A percentile compares a stretch with the other conserved stretches of the same genome.
These are phyloP conservation scores for Motacilla alba DNA, from an alignment of 2,113 vertebrate species.

Conservation along the genomic window DNA sequence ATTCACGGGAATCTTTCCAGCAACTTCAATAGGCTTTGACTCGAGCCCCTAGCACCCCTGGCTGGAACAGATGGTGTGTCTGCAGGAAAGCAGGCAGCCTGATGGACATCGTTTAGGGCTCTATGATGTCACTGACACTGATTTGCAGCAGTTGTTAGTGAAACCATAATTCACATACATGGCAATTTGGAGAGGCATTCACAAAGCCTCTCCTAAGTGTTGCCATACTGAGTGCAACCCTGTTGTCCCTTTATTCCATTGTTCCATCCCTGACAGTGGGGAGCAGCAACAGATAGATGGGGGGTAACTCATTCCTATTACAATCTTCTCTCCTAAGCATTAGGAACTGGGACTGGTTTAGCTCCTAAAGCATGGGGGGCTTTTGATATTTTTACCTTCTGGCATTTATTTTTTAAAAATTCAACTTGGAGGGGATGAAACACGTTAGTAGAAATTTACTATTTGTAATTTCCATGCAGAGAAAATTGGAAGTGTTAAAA, in stretches of 20 bases:
- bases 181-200: too few species aligned
- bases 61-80: background rate
- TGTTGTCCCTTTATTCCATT: background rate
- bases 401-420: background rate
- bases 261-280: background rate
- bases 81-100: conserved; percentile 5
- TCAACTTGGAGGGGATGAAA: background rate
- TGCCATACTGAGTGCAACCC: background rate
- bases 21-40: background rate
- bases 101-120: background rate
- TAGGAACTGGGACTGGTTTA: background rate
- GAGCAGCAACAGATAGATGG: background rate
- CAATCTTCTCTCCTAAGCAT: background rate
- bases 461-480: background rate
- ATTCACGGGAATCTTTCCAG: background rate
- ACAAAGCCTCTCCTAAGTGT: background rate
- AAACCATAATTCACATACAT: background rate
- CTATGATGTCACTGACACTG: background rate
- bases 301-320: background rate
- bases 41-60: background rate
- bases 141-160: background rate
- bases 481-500: background rate
- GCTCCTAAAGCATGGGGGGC: background rate
- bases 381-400: background rate
- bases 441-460: background rate